These are phyloP conservation scores for Sciurus carolinensis DNA, from an alignment of 2,797 vertebrate genomes.

Conservation along the genomic window DNA sequence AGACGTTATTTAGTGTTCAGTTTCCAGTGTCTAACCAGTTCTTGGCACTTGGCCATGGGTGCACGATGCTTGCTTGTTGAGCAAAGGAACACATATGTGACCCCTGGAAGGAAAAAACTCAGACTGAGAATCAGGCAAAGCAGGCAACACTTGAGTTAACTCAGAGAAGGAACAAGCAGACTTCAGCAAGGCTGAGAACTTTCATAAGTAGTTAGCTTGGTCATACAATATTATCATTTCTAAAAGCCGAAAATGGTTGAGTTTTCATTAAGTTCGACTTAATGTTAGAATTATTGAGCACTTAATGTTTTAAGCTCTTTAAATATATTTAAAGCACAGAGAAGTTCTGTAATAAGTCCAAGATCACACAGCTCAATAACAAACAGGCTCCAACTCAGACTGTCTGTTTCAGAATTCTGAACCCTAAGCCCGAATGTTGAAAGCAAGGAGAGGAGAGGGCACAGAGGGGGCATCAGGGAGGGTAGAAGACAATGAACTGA, in stretches of 20 bases:
- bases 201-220: background rate
- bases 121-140: background rate
- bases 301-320: background rate
- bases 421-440: background rate
- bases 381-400: background rate
- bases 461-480: background rate
- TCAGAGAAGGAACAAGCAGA: background rate
- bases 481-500: background rate
- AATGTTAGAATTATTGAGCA: background rate
- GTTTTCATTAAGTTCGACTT: background rate
- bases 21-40: background rate
- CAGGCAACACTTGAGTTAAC: background rate
- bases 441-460: background rate
- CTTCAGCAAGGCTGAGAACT: background rate
- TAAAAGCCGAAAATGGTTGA: background rate
- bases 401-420: background rate
- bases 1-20: background rate
- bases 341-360: background rate
- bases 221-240: background rate
- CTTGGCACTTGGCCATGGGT: background rate
- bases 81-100: background rate
- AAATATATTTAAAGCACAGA: background rate
- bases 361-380: background rate
- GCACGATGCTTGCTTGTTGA: background rate
- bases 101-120: background rate